Evolutionary conservation across 2,888 invertebrate genomes (phyloP), one percentile per base, ranked within the genome.

Genomic region (Homarus gammarus): DNA sequence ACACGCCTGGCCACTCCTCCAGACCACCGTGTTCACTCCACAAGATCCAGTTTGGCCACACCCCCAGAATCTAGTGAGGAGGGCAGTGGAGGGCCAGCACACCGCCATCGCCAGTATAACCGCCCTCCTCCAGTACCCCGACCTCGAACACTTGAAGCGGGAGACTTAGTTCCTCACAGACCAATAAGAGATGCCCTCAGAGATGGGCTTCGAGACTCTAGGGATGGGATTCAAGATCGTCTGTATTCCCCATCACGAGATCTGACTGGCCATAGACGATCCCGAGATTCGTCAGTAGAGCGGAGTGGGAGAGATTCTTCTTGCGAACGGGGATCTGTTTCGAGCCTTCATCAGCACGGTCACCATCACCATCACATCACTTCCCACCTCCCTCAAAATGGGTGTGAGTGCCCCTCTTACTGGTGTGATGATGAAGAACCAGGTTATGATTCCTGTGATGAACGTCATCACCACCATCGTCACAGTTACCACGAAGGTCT

Each of bases 401-500:
- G 38, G 56, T 88, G 88, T 51, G 88, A 88, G 15, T 78, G 68
- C 51, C 70, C 78, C 49, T 86, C 70, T 8, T 91, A 88, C 79
- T 91, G 87, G 87, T 91, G 91, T 68, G 91, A 91, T 22, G 90
- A 90, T 5, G 90, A 90, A 27, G 84, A 87, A 31, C 79, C 49
- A 22, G 90, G 81, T 2, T 87, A 84, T 73, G 90, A 90, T 31
- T 90, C 87, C 56, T 87, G 91, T 44, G 90, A 90, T 40, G 90
- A 88, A 51, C 90, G 85, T 44, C 61, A 77, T 27, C 86, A 88
- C 38, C 89, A 89, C 70, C 88, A 87, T 44, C 81, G 91, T 18
- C 91, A 91, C 79, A 91, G 91, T 72, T 91, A 91, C 73, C 91
- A 91, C 61, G 91, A 91, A 38, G 91, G 90, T n/a, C 83, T 91